A percentile compares a stretch with the other conserved stretches of the same genome.
Evolutionary conservation across 2,113 vertebrate genomes (phyloP).

Genomic region (Salminus brasiliensis): DNA sequence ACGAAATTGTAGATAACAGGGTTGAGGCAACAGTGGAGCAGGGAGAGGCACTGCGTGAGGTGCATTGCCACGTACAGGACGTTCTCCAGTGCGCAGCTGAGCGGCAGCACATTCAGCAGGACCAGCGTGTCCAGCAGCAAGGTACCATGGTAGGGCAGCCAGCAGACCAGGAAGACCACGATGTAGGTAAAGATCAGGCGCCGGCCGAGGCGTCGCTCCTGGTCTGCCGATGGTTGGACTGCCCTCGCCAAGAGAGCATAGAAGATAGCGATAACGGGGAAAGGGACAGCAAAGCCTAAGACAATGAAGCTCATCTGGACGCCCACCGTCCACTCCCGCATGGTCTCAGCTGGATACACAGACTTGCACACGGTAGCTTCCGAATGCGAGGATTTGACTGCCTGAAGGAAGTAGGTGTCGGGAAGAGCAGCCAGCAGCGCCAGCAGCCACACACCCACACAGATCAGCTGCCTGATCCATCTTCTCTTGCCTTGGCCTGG

Average conservation of each 20-base stretch:
- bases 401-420: conserved; percentile 88
- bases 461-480: conserved; percentile 73
- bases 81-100: conserved; percentile 86
- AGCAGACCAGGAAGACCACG: conserved; percentile 87
- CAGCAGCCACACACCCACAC: conserved; percentile 86
- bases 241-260: conserved; percentile 83
- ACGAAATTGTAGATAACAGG: conserved; percentile 90
- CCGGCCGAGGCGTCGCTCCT: conserved; percentile 80
- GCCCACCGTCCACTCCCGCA: conserved; percentile 83
- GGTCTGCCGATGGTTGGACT: conserved; percentile 76
- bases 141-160: conserved; percentile 85
- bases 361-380: conserved; percentile 82
- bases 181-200: conserved; percentile 86
- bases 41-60: conserved; percentile 87
- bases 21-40: conserved; percentile 89
- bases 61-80: conserved; percentile 83
- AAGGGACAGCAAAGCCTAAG: conserved; percentile 86
- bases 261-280: conserved; percentile 82
- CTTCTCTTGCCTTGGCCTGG: conserved; percentile 72
- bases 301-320: conserved; percentile 85
- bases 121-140: conserved; percentile 85
- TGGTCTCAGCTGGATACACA: conserved; percentile 80
- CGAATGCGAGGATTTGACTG: conserved; percentile 69
- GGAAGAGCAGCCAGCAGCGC: conserved; percentile 83
- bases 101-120: conserved; percentile 79